phyloP scores from a whole-genome alignment of 2,113 vertebrate genomes.

The Hippocampus guttulatus region DNA sequence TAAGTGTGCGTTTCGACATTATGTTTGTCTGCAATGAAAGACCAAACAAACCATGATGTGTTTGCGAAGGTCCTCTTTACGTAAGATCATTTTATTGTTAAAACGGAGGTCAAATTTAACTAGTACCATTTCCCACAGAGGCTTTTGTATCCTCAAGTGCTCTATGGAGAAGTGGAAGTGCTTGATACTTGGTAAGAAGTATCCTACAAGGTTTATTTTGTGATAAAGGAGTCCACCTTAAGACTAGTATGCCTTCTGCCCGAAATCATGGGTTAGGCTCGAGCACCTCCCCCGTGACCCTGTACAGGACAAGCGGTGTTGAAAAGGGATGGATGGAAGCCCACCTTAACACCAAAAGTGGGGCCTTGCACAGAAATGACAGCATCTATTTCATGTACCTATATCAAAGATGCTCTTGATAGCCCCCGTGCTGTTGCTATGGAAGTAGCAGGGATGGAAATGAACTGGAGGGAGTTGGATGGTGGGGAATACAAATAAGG shows the following conservation, averaged over 20 bases:
- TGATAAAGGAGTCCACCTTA: conserved; percentile 34
- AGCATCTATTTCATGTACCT: conserved; percentile 70
- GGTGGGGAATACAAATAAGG: conserved; percentile 87
- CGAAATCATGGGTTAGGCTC: too few relatives aligned
- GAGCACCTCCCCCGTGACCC: too few relatives aligned
- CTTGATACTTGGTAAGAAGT: conserved; percentile 19
- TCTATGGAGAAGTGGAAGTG: conserved; percentile 14
- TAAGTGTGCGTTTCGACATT: not conserved
- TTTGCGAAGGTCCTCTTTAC: not conserved
- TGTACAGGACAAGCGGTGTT: too few relatives aligned
- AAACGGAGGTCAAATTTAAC: not conserved
- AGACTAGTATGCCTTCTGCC: too few relatives aligned
- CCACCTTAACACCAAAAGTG: conserved; percentile 37
- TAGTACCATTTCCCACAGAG: conserved; percentile 35
- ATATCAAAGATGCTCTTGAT: conserved; percentile 84
- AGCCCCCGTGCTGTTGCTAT: conserved; percentile 83
- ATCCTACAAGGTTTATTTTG: conserved; percentile 39
- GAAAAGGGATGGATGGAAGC: too few relatives aligned
- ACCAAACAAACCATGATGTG: conserved; percentile 9
- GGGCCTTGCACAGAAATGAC: conserved; percentile 63
- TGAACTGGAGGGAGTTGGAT: conserved; percentile 82
- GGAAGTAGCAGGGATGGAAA: conserved; percentile 83
- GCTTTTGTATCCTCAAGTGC: conserved; percentile 25
- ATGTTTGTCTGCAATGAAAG: conserved; percentile 11
- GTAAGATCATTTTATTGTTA: not conserved